Evolutionary conservation across 1,140 invertebrate species (phyloP), one percentile per base, ranked within the genome.

Genomic region (Palaemon carinicauda): DNA sequence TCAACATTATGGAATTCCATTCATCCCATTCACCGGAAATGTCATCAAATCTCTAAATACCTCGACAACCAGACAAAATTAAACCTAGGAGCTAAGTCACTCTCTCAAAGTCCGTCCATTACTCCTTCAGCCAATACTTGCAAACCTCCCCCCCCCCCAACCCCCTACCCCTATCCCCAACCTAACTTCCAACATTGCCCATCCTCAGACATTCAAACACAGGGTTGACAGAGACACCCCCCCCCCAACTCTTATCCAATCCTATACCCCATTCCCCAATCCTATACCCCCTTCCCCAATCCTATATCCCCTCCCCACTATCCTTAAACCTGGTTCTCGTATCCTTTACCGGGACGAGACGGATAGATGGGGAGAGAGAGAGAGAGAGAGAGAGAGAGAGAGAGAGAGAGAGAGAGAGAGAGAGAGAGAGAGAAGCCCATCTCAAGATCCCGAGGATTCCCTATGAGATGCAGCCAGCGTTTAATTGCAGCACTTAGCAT

Each of bases 401-500:
- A n/a, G n/a, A n/a, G 56, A 79, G 54, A 60, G 50, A 33, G 54
- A 54, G 56, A 56, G 71, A 78, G 41, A 41, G 41, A 41, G 41
- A 41, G 41, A 41, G 41, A 41, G 41, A 41, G 41, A 41, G 33
- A 41, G 33, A 41, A 41, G 41, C 41, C 41, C 41, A 78, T 85
- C 82, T 85, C 82, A 85, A 85, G 82, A 85, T 85, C 82, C 41
- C 82, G 56, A 54, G 56, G 82, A 85, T 85, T 79, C 75, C 82
- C 82, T 85, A 21, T 85, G 82, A 85, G 82, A 85, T 85, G 74
- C 82, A 85, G 82, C 77, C 75, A 85, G 74, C 82, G 82, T 85
- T 85, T 85, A 85, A 85, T 85, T 85, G 82, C 82, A 69, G 82
- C 82, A 85, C 82, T 85, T 85, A 85, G 82, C 82, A 85, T 85